Conservation (phyloP, 2,888 invertebrate genomes). For the Polyommatus icarus region DNA sequence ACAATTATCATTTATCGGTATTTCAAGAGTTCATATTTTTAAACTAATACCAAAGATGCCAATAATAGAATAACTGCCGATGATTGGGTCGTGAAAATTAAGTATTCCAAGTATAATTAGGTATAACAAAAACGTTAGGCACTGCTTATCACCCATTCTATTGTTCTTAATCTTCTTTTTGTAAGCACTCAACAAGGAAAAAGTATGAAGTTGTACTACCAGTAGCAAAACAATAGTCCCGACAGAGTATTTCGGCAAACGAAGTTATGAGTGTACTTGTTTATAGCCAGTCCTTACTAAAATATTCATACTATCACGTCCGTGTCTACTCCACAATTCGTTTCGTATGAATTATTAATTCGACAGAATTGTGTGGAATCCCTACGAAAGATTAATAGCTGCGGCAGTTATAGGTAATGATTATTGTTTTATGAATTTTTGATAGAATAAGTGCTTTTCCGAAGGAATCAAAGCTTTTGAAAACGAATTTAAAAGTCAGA, state of each 20-base stretch:
- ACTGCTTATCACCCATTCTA: no score
- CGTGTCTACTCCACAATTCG: neutral
- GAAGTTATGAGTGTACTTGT: neutral
- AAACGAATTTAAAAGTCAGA: neutral
- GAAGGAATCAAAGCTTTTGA: neutral
- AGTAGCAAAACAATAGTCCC: no score
- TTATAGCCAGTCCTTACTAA: neutral
- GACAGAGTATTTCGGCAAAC: neutral
- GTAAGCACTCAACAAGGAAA: no score
- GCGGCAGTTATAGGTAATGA: constrained; percentile 8
- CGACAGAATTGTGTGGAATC: constrained; percentile 17
- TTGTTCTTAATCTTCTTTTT: no score
- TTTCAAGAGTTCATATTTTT: no score
- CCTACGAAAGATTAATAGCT: neutral
- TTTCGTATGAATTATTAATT: constrained; percentile 31
- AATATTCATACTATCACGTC: constrained; percentile 22
- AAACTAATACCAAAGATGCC: no score
- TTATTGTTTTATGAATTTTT: constrained; percentile 2
- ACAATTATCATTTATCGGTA: no score
- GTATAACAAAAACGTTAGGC: no score
- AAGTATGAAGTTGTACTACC: no score
- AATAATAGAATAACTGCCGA: no score
- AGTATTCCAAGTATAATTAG: no score
- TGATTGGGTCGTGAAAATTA: no score
- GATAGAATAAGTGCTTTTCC: neutral